These are phyloP conservation scores for Teleopsis dalmanni DNA, from an alignment of 1,140 invertebrate genomes.

Conservation along the genomic window DNA sequence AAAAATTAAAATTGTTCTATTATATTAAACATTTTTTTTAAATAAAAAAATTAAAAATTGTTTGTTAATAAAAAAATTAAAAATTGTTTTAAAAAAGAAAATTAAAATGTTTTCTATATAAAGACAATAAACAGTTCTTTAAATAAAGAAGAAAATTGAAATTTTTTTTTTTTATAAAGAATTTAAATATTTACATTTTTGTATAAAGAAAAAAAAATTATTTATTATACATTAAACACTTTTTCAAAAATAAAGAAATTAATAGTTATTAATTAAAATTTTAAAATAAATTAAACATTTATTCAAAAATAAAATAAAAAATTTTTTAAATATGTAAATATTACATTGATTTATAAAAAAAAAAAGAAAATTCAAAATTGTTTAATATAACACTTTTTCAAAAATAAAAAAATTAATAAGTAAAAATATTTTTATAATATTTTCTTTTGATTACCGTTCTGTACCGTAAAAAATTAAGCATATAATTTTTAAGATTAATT, in stretches of 20 bases:
- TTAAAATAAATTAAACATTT: not conserved
- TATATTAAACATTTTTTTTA: too few species aligned
- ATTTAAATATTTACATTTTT: too few species aligned
- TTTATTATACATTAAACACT: constrained; percentile 2
- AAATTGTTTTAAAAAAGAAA: too few species aligned
- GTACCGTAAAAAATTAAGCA: not conserved
- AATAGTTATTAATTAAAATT: not conserved
- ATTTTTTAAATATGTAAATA: not conserved
- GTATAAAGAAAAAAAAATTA: constrained; percentile 20
- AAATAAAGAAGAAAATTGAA: too few species aligned
- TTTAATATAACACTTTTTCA: too few species aligned
- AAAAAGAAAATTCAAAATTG: too few species aligned
- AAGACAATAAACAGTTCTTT: too few species aligned
- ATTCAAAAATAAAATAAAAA: not conserved
- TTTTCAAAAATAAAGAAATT: not conserved
- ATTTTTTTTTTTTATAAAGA: too few species aligned
- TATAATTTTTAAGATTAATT: not conserved
- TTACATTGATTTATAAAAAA: not conserved
- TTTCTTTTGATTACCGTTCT: not conserved
- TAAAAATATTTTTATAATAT: not conserved
- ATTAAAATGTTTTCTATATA: too few species aligned
- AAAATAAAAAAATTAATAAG: not conserved
- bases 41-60: too few species aligned
- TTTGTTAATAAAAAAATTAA: too few species aligned
- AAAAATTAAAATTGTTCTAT: too few species aligned